Percentiles rank a stretch among this genome's conserved stretches.
These are phyloP conservation scores for Choloepus didactylus DNA, from an alignment of 2,797 vertebrate species.

Conservation along the genomic window DNA sequence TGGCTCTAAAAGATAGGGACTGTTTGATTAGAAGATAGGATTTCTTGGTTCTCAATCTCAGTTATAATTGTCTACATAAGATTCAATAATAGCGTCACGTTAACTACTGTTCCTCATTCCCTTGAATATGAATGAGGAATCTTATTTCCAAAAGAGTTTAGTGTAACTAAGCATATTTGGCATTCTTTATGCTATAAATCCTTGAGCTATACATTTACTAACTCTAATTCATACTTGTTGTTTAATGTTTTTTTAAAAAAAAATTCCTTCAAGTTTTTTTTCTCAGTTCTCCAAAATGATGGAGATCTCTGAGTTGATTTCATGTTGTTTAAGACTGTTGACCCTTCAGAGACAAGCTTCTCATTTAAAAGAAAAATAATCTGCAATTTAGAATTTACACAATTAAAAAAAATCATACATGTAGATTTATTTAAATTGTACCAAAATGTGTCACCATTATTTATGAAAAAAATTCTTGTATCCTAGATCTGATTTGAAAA, in stretches of 20 bases:
- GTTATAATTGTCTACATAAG: not conserved
- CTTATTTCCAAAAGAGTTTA: slow-evolving; percentile 32
- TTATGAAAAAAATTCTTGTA: slow-evolving; percentile 18
- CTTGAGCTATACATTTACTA: not conserved
- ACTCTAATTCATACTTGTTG: not conserved
- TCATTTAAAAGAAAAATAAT: not conserved
- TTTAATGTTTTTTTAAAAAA: not conserved
- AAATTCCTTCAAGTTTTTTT: not conserved
- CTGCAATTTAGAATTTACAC: not conserved
- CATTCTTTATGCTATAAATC: not conserved
- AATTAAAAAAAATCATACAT: slow-evolving; percentile 26
- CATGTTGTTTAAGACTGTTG: not conserved
- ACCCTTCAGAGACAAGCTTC: slow-evolving; percentile 23
- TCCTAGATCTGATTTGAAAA: slow-evolving; percentile 39
- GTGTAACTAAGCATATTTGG: not conserved
- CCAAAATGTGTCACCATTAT: not conserved
- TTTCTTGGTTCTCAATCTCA: not conserved
- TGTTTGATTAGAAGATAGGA: not conserved
- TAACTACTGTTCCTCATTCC: not conserved
- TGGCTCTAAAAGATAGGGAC: not conserved
- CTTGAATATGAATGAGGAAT: not conserved
- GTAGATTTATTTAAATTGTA: slow-evolving; percentile 48
- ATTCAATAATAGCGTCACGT: not conserved
- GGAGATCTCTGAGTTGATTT: not conserved
- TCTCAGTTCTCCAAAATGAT: slow-evolving; percentile 2